Evolutionary conservation across 2,113 vertebrate genomes (phyloP), one percentile per base, ranked within the genome.

Genomic region (Cichladusa arquata): DNA sequence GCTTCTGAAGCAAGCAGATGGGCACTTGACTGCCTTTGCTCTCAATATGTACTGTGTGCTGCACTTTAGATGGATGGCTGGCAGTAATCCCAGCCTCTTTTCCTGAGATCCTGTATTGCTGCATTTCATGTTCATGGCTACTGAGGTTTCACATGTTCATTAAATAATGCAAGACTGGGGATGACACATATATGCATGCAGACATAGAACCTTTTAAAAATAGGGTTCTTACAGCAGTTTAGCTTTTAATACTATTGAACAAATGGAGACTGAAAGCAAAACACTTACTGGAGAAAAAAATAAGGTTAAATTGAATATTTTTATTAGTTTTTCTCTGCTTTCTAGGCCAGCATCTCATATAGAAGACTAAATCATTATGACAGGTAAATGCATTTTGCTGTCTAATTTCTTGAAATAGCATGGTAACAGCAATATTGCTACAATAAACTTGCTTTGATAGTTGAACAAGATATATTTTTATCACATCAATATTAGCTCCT

Each of bases 1-100:
- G 53, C 64, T 94, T 95, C 53, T 73, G 76, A 88, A 87, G 70
- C 70, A 93, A 79, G 24, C 88, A 96, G 95, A 92, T 95, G 88
- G 78, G 74, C 64, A 81, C 60, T 87, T 91, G 72, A 82, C 66
- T 90, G 82, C 42, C n/a, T 95, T 79, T 65, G 42, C 73, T 90
- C 26, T 78, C 70, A 66, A 12, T 28, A 53, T 54, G n/a, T 51
- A 13, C 36, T 65, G 8, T 34, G 33, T 71, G 48, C 45, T 81
- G 70, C 86, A 67, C 74, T 95, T 92, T 88, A 60, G 61, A 51
- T 44, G 47, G 45, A 38, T 51, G 85, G 6, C 70, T 96, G 94
- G 96, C 93, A 89, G 51, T 14, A 10, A 82, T 91, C 78, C 79
- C 90, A 76, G 57, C 17, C 23, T 51, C 70, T 87, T 83, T 95